phyloP scores from a whole-genome alignment of 2,888 invertebrate species.

The Callinectes sapidus region DNA sequence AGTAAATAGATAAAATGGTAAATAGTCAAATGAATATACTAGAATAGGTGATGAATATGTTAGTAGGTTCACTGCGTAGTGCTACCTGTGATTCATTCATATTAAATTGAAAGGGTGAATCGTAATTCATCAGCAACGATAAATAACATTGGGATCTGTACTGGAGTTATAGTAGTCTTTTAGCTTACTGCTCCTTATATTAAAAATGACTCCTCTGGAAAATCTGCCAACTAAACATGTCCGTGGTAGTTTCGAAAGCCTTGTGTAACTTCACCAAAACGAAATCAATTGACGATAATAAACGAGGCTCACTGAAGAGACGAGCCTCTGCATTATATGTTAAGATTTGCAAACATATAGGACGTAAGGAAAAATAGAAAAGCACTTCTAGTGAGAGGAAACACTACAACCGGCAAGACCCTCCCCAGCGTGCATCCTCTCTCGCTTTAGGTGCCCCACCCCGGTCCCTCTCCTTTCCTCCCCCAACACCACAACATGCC shows the following conservation, averaged over 20 bases:
- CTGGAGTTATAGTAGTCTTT: neutral
- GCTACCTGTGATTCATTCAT: neutral
- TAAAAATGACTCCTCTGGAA: neutral
- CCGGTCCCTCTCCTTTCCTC: neutral
- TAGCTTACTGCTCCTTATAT: neutral
- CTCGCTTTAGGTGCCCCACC: neutral
- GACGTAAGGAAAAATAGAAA: neutral
- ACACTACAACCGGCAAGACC: neutral
- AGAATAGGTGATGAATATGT: neutral
- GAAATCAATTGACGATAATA: neutral
- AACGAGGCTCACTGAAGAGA: neutral
- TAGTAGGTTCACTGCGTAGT: neutral
- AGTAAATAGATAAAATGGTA: too few relatives aligned
- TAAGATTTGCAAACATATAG: neutral
- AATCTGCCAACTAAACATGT: neutral
- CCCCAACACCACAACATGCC: neutral
- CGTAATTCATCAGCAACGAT: neutral
- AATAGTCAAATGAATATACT: too few relatives aligned
- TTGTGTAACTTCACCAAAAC: neutral
- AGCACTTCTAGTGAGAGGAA: neutral
- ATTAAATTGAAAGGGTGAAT: neutral
- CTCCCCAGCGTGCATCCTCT: neutral
- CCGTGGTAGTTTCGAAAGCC: conserved; percentile 11
- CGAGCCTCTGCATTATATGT: neutral
- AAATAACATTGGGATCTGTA: neutral